Evolutionary conservation across 2,888 invertebrate species (phyloP).

Genomic region (Ptilodon capucinus): DNA sequence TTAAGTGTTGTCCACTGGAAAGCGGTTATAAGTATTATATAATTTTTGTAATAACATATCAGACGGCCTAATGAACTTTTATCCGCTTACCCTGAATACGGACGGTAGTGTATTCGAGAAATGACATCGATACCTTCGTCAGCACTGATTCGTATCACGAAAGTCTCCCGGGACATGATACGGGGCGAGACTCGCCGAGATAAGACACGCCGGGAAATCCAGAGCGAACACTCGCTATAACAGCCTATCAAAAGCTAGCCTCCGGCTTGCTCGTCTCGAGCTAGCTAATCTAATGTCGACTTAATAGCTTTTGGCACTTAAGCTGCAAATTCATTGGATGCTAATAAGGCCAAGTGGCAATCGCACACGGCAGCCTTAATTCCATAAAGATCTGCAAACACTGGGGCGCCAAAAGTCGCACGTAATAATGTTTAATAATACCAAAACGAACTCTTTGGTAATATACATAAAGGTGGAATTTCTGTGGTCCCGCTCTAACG

Average conservation of each 20-base stretch:
- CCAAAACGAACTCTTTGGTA: too few relatives aligned
- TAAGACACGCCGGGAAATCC: slow-evolving; percentile 66
- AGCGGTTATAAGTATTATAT: slow-evolving; percentile 16
- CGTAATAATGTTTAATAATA: too few relatives aligned
- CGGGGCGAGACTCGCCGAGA: slow-evolving; percentile 50
- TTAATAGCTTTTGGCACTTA: slow-evolving; percentile 48
- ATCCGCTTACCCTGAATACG: not conserved
- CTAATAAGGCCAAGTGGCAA: slow-evolving; percentile 40
- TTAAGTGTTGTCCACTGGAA: slow-evolving; percentile 36
- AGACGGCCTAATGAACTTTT: not conserved
- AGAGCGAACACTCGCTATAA: slow-evolving; percentile 54
- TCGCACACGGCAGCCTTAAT: slow-evolving; percentile 30
- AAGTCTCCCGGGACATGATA: slow-evolving; percentile 52
- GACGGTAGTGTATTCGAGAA: not conserved
- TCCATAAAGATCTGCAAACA: slow-evolving; percentile 42
- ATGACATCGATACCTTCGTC: slow-evolving; percentile 35
- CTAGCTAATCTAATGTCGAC: slow-evolving; percentile 47
- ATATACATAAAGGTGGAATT: too few relatives aligned
- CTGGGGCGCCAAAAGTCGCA: too few relatives aligned
- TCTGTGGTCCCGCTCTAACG: too few relatives aligned
- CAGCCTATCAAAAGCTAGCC: slow-evolving; percentile 56
- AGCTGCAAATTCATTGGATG: slow-evolving; percentile 39
- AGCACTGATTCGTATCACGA: slow-evolving; percentile 47
- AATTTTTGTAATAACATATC: slow-evolving; percentile 4
- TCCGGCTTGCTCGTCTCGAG: slow-evolving; percentile 29